Evolutionary conservation across 2,113 vertebrate species (phyloP).

Genomic region (Monarcha castaneiventris): DNA sequence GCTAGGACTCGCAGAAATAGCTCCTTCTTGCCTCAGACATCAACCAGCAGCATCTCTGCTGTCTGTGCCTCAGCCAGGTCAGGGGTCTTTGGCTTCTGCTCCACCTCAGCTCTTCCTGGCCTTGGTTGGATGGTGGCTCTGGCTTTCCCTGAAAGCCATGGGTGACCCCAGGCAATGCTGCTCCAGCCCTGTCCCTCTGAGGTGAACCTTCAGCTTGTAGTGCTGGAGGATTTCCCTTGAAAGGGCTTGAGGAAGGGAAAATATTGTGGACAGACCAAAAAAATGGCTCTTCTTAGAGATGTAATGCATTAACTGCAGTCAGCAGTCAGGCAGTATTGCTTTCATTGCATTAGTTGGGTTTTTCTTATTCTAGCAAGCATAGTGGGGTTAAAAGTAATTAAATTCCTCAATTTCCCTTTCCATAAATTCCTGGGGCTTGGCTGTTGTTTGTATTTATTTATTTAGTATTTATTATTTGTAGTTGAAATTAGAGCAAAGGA

Average conservation of each 20-base stretch:
- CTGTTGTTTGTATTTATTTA: background rate
- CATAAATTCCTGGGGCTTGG: background rate
- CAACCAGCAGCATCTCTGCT: background rate
- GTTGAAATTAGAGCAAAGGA: background rate
- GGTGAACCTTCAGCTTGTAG: background rate
- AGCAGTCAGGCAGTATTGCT: background rate
- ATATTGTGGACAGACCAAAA: background rate
- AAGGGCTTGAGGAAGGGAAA: background rate
- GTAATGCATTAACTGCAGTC: background rate
- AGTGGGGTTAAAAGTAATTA: background rate
- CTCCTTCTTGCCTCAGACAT: background rate
- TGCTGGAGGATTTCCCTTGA: background rate
- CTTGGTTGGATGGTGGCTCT: background rate
- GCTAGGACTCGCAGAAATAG: background rate
- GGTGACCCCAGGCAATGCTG: background rate
- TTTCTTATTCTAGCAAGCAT: background rate
- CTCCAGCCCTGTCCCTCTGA: background rate
- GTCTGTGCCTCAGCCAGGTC: rapidly evolving
- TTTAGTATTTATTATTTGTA: background rate
- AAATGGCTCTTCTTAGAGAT: background rate
- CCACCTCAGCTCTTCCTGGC: background rate
- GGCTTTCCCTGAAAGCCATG: background rate
- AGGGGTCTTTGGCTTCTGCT: background rate
- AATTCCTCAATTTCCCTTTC: background rate
- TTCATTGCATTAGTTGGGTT: background rate